Conservation (phyloP, 2,888 invertebrate species). For the Drosophila anceps region DNA sequence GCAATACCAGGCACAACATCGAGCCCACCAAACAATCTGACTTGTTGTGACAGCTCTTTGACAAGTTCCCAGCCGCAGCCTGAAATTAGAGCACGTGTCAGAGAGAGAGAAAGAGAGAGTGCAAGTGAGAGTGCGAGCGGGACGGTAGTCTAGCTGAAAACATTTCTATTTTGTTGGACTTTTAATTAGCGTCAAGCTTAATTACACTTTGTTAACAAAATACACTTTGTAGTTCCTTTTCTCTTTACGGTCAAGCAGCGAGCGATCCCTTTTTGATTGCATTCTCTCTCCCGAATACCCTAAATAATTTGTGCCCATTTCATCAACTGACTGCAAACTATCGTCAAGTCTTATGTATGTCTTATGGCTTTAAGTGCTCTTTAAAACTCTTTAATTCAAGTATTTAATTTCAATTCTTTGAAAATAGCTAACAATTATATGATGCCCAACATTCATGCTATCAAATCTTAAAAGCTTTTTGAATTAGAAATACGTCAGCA, state of each 20-base stretch:
- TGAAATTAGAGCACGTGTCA: constrained; percentile 58
- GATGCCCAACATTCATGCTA: no score
- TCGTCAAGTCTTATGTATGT: not conserved
- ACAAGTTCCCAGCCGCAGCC: constrained; percentile 46
- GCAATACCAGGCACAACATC: constrained; percentile 13
- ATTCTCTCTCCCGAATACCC: not conserved
- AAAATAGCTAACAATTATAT: no score
- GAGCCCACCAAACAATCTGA: constrained; percentile 37
- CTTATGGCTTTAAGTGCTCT: not conserved
- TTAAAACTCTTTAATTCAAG: not conserved
- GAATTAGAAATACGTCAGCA: no score
- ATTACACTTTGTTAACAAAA: constrained; percentile 6
- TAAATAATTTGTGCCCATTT: not conserved
- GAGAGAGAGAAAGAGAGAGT: not conserved
- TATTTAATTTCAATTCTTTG: not conserved
- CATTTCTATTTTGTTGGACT: not conserved
- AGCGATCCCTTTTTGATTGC: not conserved
- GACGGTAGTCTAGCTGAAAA: not conserved
- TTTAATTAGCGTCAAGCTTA: constrained; percentile 8
- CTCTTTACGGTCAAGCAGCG: not conserved
- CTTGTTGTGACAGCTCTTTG: constrained; percentile 72
- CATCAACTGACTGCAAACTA: not conserved
- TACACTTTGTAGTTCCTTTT: constrained; percentile 4
- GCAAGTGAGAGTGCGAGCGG: constrained; percentile 21
- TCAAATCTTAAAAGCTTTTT: no score